These are phyloP conservation scores for Pygmarrhopalites habei DNA, from an alignment of 1,140 invertebrate species.

Conservation along the genomic window DNA sequence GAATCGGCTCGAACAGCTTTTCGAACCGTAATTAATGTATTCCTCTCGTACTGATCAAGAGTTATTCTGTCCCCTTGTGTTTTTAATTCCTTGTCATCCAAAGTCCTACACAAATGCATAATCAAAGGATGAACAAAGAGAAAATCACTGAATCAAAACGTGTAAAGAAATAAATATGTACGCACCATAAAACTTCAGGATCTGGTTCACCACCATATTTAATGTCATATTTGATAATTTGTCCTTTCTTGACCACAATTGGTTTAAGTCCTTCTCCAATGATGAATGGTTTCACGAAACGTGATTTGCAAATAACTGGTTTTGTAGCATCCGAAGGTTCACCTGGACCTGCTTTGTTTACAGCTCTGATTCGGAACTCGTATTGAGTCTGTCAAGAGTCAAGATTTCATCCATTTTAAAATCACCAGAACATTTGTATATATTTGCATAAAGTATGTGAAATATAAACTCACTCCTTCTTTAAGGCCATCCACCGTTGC, in stretches of 20 bases:
- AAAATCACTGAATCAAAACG: too few relatives aligned
- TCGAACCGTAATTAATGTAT: slow-evolving; percentile 82
- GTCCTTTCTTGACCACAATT: slow-evolving; percentile 87
- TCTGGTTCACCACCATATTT: slow-evolving; percentile 92
- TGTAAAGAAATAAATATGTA: too few relatives aligned
- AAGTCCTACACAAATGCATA: too few relatives aligned
- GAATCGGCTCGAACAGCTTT: slow-evolving; percentile 78
- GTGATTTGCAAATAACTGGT: slow-evolving; percentile 87
- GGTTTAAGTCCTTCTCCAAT: slow-evolving; percentile 76
- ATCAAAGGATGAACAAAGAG: too few relatives aligned
- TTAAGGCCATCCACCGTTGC: slow-evolving; percentile 82
- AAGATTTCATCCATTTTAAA: too few relatives aligned
- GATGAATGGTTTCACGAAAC: slow-evolving; percentile 90
- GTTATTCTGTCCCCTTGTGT: slow-evolving; percentile 61
- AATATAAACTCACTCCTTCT: too few relatives aligned
- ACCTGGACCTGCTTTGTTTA: slow-evolving; percentile 91
- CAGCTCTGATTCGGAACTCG: slow-evolving; percentile 89
- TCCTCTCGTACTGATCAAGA: slow-evolving; percentile 81
- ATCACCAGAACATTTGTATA: not conserved
- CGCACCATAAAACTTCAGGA: slow-evolving; percentile 84
- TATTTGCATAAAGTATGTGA: too few relatives aligned
- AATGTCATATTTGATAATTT: slow-evolving; percentile 85
- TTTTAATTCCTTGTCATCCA: slow-evolving; percentile 64
- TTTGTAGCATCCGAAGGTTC: slow-evolving; percentile 80
- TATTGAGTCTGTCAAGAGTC: too few relatives aligned